Conservation (phyloP, 2,888 invertebrate genomes). For the Toxonevra muliebris region DNA sequence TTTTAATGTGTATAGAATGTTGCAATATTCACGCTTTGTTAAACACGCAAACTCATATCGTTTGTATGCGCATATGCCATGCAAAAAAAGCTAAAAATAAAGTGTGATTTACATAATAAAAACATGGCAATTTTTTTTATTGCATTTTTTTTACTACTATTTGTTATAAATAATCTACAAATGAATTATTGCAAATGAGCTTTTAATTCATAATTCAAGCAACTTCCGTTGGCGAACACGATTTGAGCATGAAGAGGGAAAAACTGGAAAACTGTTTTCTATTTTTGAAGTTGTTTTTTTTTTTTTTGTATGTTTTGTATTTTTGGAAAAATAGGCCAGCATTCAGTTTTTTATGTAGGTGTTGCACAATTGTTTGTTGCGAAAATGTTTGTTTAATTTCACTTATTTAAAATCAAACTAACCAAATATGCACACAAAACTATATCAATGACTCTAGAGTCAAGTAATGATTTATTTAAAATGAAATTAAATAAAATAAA, state of each 20-base stretch:
- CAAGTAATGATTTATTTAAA: not conserved
- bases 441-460: not conserved
- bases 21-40: constrained; percentile 19
- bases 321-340: no score
- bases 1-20: not conserved
- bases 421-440: not conserved
- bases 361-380: no score
- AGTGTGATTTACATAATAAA: constrained; percentile 20
- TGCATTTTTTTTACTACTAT: not conserved
- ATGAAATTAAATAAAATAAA: not conserved
- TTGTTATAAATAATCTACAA: not conserved
- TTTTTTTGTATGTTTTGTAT: no score
- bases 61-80: no score
- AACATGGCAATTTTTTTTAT: constrained; percentile 8
- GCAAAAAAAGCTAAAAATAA: not conserved
- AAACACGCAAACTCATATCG: not conserved
- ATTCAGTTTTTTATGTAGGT: no score
- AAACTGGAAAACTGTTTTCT: no score
- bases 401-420: no score
- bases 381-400: no score
- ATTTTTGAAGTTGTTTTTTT: no score
- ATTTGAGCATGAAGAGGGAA: no score
- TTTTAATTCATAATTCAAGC: constrained; percentile 23
- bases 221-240: constrained; percentile 13
- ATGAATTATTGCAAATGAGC: not conserved